Base-by-base conservation (phyloP, 2,888 invertebrate species). In the Acanthosoma haemorrhoidale region DNA sequence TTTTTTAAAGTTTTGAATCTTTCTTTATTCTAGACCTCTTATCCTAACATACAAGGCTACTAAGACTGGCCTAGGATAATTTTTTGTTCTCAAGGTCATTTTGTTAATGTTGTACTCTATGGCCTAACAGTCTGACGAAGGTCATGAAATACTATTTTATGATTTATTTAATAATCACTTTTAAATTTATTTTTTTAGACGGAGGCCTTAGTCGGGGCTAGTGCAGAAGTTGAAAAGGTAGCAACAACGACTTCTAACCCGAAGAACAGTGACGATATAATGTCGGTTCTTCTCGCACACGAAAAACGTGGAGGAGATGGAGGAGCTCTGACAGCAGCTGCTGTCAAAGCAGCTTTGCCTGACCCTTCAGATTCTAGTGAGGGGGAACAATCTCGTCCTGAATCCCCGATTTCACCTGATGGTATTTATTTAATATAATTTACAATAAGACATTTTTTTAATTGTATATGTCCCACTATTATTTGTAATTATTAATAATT, bases 281-380 rank as follows among this genome's bases (percentile, higher is more conserved):
- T 95, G 93, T 92, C 93, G 18, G 92, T 94, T 4, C 82, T 95
- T 39, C 82, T 95, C 73, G 92, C 92, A 51, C 92, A 94, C 78
- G 95, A 95, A 80, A 93, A 92, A 79, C 88, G 90, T 77, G 85
- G 85, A 34, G 83, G 82, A 13, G 81, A 80, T 66, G 85, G 85
- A 38, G 83, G 82, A 11, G 81, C 81, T 60, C 83, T 82, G 51
- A 81, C 83, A 72, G 83, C 81, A 36, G 80, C 84, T 74, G 82
- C 84, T 59, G 81, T 84, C 2, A 86, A 84, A 76, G 84, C 88
- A 21, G 78, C 88, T 72, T 71, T 73, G n/a, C 77, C 81, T 70
- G 81, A 82, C 68, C 81, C 75, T 25, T 82, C 81, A 39, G 92
- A 92, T 79, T 90, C 91, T n/a, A 92, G 92, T 79, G 90, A 89